These are phyloP conservation scores for Andrena minutula DNA, from an alignment of 2,888 invertebrate species.

Conservation along the genomic window DNA sequence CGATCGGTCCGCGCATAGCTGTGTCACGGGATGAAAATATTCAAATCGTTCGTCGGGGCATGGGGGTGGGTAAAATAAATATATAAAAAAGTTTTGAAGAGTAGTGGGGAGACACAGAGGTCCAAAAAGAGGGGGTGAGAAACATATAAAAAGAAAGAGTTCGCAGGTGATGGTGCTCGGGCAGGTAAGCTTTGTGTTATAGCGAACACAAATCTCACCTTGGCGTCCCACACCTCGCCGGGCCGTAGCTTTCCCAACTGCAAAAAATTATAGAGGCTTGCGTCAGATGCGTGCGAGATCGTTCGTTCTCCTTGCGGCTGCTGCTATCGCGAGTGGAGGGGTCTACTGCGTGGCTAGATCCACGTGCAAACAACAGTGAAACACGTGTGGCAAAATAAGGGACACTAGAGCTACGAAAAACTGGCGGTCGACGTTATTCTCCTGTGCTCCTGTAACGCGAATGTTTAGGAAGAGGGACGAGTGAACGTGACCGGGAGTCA, in stretches of 20 bases:
- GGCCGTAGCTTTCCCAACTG: slow-evolving; percentile 92
- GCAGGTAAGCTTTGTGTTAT: slow-evolving; percentile 86
- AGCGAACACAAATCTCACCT: slow-evolving; percentile 90
- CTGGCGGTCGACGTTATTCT: neutral
- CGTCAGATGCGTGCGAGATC: slow-evolving; percentile 43
- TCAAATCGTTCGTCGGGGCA: slow-evolving; percentile 26
- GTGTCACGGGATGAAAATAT: slow-evolving; percentile 26
- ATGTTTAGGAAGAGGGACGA: neutral
- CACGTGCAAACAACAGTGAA: neutral
- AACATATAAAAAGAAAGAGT: slow-evolving; percentile 48
- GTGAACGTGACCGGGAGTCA: neutral
- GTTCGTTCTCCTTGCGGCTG: slow-evolving; percentile 2
- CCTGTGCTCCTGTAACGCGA: neutral
- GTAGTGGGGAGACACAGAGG: slow-evolving; percentile 52
- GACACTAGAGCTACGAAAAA: neutral
- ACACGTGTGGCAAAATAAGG: neutral
- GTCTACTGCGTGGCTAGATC: neutral
- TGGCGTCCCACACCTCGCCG: slow-evolving; percentile 91
- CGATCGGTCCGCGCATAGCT: slow-evolving; percentile 19
- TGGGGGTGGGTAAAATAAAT: slow-evolving; percentile 2
- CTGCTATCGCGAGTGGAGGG: slow-evolving; percentile 1
- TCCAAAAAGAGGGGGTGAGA: slow-evolving; percentile 50
- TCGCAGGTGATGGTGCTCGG: slow-evolving; percentile 73
- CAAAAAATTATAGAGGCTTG: slow-evolving; percentile 84
- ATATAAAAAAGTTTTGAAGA: slow-evolving; percentile 36